phyloP scores from a whole-genome alignment of 2,888 invertebrate genomes.

The Fissipunctia ypsillon region DNA sequence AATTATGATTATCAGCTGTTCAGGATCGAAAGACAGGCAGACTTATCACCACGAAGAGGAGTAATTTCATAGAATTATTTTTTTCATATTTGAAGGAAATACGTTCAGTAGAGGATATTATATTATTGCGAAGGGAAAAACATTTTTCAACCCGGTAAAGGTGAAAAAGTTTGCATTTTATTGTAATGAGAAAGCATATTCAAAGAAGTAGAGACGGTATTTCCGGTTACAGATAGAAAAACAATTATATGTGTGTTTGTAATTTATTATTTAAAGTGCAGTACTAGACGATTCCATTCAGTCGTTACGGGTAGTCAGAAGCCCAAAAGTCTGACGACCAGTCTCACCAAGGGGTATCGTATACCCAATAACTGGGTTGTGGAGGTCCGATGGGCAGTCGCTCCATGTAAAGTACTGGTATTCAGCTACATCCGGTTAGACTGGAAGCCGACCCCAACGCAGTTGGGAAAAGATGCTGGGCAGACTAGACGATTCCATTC shows the following conservation, averaged over 20 bases:
- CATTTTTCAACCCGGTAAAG: not conserved
- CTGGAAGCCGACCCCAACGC: not conserved
- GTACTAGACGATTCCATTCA: too few relatives aligned
- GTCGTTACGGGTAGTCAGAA: not conserved
- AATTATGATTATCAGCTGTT: too few relatives aligned
- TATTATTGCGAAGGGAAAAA: not conserved
- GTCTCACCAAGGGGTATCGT: not conserved
- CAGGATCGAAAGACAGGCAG: too few relatives aligned
- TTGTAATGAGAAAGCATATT: not conserved
- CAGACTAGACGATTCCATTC: not conserved
- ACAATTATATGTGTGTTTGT: not conserved
- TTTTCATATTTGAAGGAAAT: too few relatives aligned
- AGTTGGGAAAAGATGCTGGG: too few relatives aligned
- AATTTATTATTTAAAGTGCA: constrained; percentile 6
- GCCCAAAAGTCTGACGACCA: too few relatives aligned
- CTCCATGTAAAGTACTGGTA: not conserved
- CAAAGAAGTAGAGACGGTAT: not conserved
- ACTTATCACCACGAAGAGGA: not conserved
- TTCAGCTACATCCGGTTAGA: not conserved
- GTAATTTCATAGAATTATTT: not conserved
- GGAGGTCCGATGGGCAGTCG: not conserved
- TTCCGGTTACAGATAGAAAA: constrained; percentile 11
- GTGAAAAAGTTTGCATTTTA: not conserved
- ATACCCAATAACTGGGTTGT: not conserved
- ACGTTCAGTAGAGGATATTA: not conserved